Percentiles rank a stretch among this genome's conserved stretches.
Evolutionary conservation across 2,888 invertebrate species (phyloP).

Genomic region (Platynereis dumerilii): DNA sequence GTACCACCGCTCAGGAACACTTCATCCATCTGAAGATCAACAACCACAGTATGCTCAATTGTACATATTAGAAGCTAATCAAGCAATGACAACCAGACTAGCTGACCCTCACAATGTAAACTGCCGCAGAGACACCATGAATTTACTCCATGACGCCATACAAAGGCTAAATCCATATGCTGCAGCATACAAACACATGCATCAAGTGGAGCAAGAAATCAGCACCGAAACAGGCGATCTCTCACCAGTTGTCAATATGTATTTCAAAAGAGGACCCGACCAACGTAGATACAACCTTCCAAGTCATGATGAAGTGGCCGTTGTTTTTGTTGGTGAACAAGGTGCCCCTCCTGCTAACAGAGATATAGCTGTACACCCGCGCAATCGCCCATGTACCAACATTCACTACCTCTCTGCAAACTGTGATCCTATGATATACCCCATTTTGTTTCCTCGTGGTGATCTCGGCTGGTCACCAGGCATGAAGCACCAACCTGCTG

Average conservation of each 20-base stretch:
- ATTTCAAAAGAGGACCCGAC: neutral
- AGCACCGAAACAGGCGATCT: neutral
- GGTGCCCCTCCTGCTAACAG: neutral
- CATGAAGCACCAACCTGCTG: neutral
- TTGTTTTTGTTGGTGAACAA: neutral
- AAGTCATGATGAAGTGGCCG: neutral
- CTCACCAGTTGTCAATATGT: neutral
- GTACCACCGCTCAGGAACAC: neutral
- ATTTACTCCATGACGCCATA: neutral
- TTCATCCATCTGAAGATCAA: neutral
- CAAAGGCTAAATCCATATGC: neutral
- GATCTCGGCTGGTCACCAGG: neutral
- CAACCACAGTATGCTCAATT: neutral
- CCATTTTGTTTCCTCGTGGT: neutral
- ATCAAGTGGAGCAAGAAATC: neutral
- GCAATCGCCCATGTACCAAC: neutral
- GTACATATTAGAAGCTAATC: too few relatives aligned
- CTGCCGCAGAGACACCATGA: neutral
- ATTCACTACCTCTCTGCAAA: neutral
- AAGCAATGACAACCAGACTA: neutral
- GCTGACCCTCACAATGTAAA: neutral
- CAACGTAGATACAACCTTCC: neutral
- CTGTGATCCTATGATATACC: conserved; percentile 5
- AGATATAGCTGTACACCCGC: neutral
- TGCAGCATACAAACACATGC: conserved; percentile 2